Evolutionary conservation across 1,140 invertebrate species (phyloP).

Genomic region (Drosophila littoralis): DNA sequence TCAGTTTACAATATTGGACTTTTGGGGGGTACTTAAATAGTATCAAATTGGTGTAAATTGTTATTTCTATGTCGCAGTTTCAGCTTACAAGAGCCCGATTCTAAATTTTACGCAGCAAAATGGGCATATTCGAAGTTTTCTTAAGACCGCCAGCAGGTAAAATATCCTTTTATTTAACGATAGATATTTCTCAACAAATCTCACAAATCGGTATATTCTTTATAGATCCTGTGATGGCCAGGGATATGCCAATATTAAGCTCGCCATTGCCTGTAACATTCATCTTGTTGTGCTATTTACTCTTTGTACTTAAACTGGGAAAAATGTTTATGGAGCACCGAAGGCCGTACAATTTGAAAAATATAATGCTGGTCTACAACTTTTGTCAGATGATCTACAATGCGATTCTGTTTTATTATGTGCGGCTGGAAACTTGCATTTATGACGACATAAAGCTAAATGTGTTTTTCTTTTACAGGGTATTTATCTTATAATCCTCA

Average conservation of each 20-base stretch:
- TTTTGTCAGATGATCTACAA: slow-evolving; percentile 24
- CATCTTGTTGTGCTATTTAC: neutral
- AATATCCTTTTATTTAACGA: neutral
- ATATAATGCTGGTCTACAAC: neutral
- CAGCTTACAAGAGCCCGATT: neutral
- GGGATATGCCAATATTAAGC: neutral
- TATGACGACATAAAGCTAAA: neutral
- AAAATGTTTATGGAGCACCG: slow-evolving; percentile 10
- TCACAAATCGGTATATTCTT: no score
- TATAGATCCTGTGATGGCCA: slow-evolving; percentile 16
- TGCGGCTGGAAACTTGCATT: neutral
- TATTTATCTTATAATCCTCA: slow-evolving; percentile 6
- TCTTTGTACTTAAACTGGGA: slow-evolving; percentile 14
- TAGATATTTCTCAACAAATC: no score
- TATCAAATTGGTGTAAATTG: no score
- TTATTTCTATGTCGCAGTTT: neutral
- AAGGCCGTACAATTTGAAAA: slow-evolving; percentile 9
- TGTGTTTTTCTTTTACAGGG: slow-evolving; percentile 3
- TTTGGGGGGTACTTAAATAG: no score
- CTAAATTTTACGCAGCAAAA: no score
- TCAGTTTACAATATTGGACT: no score
- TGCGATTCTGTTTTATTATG: neutral
- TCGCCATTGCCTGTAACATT: neutral
- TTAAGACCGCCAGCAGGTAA: neutral
- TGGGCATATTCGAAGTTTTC: neutral